Conservation (phyloP, 2,797 vertebrate species). For the Circus cinereus region DNA sequence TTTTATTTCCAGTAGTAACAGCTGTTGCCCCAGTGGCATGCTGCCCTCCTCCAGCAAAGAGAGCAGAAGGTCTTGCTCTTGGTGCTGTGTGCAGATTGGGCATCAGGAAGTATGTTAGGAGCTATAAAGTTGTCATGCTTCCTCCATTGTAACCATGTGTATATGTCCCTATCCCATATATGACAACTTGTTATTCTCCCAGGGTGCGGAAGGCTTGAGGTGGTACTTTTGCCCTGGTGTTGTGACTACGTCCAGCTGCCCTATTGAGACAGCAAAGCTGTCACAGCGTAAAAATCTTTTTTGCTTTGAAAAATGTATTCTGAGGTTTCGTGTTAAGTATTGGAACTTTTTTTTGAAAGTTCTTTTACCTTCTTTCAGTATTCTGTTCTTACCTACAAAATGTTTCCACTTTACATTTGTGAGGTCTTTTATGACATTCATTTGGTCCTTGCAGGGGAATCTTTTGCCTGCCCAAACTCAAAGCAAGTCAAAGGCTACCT, state of each 20-base stretch:
- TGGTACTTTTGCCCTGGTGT: background rate
- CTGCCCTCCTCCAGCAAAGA: background rate
- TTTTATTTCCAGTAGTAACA: background rate
- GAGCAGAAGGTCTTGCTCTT: background rate
- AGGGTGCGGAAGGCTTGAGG: background rate
- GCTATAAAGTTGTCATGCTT: background rate
- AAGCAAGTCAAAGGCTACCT: constrained; percentile 35
- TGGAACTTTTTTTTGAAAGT: background rate
- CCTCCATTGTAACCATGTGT: background rate
- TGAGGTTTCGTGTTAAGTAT: background rate
- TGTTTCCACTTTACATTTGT: background rate
- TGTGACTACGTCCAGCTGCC: background rate
- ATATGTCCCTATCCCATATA: background rate
- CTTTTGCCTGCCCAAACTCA: background rate
- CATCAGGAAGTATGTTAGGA: background rate
- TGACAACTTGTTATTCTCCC: background rate
- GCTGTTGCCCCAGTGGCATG: background rate
- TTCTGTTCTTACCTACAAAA: background rate
- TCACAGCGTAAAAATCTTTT: background rate
- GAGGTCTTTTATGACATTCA: background rate
- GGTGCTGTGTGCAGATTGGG: background rate
- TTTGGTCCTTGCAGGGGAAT: background rate
- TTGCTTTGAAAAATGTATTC: background rate
- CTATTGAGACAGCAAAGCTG: background rate
- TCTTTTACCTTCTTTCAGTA: background rate